phyloP scores from a whole-genome alignment of 2,797 vertebrate genomes.

The Carapus acus region DNA sequence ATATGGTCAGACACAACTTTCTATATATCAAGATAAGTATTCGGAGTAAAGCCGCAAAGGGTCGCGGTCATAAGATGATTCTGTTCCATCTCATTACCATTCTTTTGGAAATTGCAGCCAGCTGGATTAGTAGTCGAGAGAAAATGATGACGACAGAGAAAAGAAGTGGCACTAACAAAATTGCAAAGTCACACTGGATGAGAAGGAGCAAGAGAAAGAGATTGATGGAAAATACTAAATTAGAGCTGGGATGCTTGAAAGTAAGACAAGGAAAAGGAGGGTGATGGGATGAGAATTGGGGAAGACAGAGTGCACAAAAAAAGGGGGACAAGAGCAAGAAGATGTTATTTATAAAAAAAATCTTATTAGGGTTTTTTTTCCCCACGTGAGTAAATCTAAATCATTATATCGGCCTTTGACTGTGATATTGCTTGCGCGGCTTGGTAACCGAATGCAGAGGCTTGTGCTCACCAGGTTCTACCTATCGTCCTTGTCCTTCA shows the following conservation, averaged over 20 bases:
- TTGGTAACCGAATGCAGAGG: constrained; percentile 51
- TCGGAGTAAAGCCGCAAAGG: no score
- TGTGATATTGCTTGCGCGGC: constrained; percentile 50
- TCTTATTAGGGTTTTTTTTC: constrained; percentile 25
- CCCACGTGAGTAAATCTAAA: constrained; percentile 49
- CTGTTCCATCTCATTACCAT: no score
- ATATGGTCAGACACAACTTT: no score
- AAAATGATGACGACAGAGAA: constrained; percentile 18
- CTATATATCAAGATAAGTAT: no score
- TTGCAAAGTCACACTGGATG: constrained; percentile 17
- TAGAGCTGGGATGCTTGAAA: constrained; percentile 32
- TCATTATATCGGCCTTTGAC: constrained; percentile 33
- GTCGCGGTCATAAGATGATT: no score
- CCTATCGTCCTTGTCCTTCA: constrained; percentile 62
- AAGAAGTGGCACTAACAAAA: constrained; percentile 17
- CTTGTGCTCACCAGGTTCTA: constrained; percentile 48
- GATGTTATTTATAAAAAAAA: constrained; percentile 56
- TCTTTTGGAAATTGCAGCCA: no score
- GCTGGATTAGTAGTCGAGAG: no score
- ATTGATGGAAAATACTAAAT: constrained; percentile 42
- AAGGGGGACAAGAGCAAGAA: constrained; percentile 52
- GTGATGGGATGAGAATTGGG: no score
- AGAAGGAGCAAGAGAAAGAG: constrained; percentile 19
- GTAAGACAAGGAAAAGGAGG: constrained; percentile 41
- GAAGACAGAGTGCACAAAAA: constrained; percentile 40